Evolutionary conservation across 2,113 vertebrate species (phyloP).

Genomic region (Callopanchax toddi): DNA sequence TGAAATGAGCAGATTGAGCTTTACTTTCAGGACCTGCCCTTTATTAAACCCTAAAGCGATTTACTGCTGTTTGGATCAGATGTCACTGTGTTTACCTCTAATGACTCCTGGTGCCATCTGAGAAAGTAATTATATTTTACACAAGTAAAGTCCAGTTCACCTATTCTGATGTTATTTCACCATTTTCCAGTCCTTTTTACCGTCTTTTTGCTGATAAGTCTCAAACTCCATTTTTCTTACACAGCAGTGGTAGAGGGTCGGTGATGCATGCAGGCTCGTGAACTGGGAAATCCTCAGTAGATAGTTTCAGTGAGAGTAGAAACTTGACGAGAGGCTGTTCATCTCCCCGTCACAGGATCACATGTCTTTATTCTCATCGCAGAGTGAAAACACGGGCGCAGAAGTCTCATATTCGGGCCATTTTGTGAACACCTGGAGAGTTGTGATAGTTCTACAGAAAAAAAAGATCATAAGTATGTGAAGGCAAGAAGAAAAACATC

Average conservation of each 20-base stretch:
- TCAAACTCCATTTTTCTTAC: no score
- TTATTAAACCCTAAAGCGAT: no score
- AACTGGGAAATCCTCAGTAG: constrained; percentile 16
- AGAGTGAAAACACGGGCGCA: constrained; percentile 10
- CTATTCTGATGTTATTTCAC: no score
- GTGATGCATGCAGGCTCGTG: constrained; percentile 9
- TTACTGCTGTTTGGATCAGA: no score
- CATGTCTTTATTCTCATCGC: constrained; percentile 19
- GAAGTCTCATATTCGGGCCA: constrained; percentile 74
- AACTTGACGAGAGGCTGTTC: background rate
- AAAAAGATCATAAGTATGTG: constrained; percentile 12
- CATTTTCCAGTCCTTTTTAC: no score
- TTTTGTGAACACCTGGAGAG: constrained; percentile 79
- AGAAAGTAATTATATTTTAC: no score
- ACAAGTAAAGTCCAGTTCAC: no score
- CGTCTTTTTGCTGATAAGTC: background rate
- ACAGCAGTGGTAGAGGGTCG: background rate
- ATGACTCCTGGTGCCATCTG: no score
- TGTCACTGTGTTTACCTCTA: no score
- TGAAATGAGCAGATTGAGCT: no score
- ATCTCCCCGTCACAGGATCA: background rate
- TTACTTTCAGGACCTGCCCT: no score
- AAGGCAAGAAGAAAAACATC: no score
- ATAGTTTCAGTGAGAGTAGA: constrained; percentile 3
- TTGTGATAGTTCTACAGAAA: constrained; percentile 77